Evolutionary conservation across 2,888 invertebrate genomes (phyloP).

Genomic region (Hemithea aestivaria): DNA sequence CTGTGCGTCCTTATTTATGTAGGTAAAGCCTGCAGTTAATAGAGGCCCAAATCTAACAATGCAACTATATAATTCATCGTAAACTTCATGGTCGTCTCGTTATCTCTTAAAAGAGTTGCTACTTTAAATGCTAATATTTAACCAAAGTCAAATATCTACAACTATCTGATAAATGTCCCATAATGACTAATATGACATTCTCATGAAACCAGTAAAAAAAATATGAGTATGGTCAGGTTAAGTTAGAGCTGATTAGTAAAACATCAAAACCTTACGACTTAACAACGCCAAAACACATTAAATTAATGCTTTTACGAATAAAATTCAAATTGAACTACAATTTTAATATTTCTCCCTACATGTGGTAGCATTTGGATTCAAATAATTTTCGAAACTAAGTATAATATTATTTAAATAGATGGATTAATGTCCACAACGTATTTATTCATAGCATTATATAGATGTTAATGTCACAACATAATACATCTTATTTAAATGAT

Average conservation of each 20-base stretch:
- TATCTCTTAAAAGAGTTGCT: no score
- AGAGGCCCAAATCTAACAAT: no score
- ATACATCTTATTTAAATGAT: conserved; percentile 21
- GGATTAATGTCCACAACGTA: conserved; percentile 19
- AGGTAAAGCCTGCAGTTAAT: no score
- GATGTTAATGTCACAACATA: conserved; percentile 23
- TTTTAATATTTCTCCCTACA: conserved; percentile 27
- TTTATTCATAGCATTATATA: conserved; percentile 20
- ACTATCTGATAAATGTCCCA: no score
- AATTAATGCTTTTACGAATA: conserved; percentile 17
- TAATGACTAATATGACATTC: no score
- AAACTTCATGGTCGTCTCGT: no score
- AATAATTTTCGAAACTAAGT: conserved; percentile 28
- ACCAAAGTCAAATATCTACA: no score
- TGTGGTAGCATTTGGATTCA: conserved; percentile 25
- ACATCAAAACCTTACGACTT: conserved; percentile 5
- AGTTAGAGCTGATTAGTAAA: conserved; percentile 1
- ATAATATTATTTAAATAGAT: conserved; percentile 26
- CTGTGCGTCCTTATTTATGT: no score
- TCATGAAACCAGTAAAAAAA: no score
- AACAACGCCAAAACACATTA: conserved; percentile 11
- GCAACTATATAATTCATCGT: no score
- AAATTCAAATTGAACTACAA: conserved; percentile 26
- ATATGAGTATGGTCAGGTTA: no score
- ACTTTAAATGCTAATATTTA: no score